Conservation (phyloP, 1,140 invertebrate genomes). For the Diabrotica undecimpunctata region DNA sequence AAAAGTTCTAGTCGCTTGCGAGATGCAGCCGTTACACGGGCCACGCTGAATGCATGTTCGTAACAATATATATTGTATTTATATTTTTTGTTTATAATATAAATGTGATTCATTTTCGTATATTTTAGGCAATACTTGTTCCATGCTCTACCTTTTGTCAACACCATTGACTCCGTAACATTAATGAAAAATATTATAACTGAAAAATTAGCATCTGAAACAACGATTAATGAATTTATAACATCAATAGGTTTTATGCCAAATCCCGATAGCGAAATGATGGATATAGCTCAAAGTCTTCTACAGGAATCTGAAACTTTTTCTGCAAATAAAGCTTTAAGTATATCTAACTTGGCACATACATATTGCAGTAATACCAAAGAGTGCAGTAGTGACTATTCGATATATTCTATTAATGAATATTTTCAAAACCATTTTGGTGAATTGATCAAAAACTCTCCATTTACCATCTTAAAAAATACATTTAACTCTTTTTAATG, state of each 20-base stretch:
- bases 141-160: constrained; percentile 79
- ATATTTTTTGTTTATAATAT: too few species aligned
- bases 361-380: constrained; percentile 61
- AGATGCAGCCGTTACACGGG: too few species aligned
- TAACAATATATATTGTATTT: too few species aligned
- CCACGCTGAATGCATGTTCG: too few species aligned
- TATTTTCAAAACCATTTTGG: constrained; percentile 52
- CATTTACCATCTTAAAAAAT: too few species aligned
- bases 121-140: constrained; percentile 66
- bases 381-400: constrained; percentile 48
- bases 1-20: too few species aligned
- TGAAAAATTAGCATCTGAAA: constrained; percentile 54
- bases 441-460: constrained; percentile 47
- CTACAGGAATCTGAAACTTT: constrained; percentile 49
- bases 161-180: constrained; percentile 70
- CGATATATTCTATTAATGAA: constrained; percentile 49
- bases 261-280: constrained; percentile 57
- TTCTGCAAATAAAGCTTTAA: constrained; percentile 62
- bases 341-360: constrained; percentile 67
- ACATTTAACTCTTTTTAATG: too few species aligned
- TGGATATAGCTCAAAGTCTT: constrained; percentile 55
- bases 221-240: constrained; percentile 72
- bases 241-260: constrained; percentile 74
- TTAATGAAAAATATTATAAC: constrained; percentile 79
- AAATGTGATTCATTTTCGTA: too few species aligned